Evolutionary conservation across 2,113 vertebrate species (phyloP).

Genomic region (Antigone vipio): DNA sequence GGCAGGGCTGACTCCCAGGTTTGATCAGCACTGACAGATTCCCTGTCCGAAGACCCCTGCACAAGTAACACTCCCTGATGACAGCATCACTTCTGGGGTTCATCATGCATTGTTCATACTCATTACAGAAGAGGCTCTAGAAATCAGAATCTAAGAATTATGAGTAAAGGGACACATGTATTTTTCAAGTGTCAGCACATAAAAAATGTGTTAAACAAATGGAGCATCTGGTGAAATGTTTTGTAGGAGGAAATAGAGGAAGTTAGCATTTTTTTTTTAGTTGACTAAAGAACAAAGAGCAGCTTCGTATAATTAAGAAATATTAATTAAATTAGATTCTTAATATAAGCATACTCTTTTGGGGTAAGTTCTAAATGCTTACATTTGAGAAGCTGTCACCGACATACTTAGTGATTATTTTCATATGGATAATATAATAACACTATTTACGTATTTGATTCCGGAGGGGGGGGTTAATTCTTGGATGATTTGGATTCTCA

Average conservation of each 20-base stretch:
- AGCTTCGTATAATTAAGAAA: not conserved
- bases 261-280: not conserved
- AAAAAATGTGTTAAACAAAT: not conserved
- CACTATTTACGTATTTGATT: not conserved
- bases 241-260: not conserved
- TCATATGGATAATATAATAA: not conserved
- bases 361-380: not conserved
- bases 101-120: fast-evolving
- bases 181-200: not conserved
- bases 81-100: not conserved
- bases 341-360: not conserved
- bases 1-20: not conserved
- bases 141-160: not conserved
- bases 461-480: not conserved
- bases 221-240: not conserved
- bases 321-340: not conserved
- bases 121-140: not conserved
- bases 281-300: constrained; percentile 1
- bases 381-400: not conserved
- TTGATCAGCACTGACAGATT: not conserved
- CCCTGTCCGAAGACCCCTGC: not conserved
- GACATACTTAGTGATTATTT: not conserved
- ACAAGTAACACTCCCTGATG: not conserved
- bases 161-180: not conserved
- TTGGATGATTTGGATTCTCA: not conserved